Percentiles rank a stretch among this genome's conserved stretches.
These are phyloP conservation scores for Erythrolamprus reginae DNA, from an alignment of 2,113 vertebrate species.

Conservation along the genomic window DNA sequence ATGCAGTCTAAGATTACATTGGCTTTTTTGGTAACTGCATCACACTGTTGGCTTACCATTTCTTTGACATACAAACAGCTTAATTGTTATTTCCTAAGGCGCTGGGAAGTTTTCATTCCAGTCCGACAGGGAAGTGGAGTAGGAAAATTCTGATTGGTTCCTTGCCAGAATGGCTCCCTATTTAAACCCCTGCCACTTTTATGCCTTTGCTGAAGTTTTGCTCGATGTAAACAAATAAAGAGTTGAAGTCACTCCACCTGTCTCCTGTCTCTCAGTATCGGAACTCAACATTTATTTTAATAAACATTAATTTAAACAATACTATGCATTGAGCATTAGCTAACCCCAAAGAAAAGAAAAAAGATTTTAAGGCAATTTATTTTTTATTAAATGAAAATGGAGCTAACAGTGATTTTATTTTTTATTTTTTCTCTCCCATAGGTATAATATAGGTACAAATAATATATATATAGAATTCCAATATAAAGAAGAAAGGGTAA, in stretches of 20 bases:
- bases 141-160: no score
- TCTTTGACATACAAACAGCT: background rate
- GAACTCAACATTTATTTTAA: no score
- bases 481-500: no score
- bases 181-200: no score
- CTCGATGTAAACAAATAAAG: no score
- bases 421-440: background rate
- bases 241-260: no score
- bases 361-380: background rate
- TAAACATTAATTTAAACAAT: constrained; percentile 14
- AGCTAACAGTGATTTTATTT: background rate
- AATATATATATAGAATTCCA: background rate
- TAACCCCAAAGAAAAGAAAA: background rate
- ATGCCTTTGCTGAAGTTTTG: no score
- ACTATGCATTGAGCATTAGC: constrained; percentile 35
- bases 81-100: no score
- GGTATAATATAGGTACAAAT: background rate
- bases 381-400: background rate
- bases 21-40: background rate
- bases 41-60: background rate
- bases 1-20: background rate
- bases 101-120: no score
- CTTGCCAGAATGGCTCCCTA: no score
- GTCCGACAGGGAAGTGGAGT: no score
- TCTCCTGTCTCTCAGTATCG: no score